phyloP scores from a whole-genome alignment of 2,888 invertebrate species.

The Hydriomena furcata region DNA sequence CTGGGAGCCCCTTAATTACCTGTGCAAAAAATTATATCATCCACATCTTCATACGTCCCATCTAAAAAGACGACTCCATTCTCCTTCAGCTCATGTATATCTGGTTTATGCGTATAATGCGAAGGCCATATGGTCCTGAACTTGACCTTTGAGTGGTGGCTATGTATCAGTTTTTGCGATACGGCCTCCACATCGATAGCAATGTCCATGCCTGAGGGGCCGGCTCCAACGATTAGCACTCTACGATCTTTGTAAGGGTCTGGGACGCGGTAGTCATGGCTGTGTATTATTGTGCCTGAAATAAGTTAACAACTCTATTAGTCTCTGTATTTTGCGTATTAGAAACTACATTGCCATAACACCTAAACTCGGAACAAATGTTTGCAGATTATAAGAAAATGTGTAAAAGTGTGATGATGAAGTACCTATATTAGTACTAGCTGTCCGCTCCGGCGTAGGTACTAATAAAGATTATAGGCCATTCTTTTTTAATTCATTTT shows the following conservation, averaged over 20 bases:
- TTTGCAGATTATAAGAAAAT: too few species aligned
- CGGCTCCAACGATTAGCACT: constrained; percentile 88
- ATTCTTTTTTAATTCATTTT: too few species aligned
- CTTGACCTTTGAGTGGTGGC: constrained; percentile 73
- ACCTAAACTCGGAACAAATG: too few species aligned
- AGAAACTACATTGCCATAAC: too few species aligned
- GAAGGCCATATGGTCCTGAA: constrained; percentile 69
- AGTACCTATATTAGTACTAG: too few species aligned
- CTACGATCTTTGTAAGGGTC: constrained; percentile 81
- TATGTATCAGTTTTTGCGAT: constrained; percentile 74
- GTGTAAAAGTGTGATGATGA: too few species aligned
- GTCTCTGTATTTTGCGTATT: too few species aligned
- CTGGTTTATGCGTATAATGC: constrained; percentile 78
- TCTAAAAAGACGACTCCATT: constrained; percentile 84
- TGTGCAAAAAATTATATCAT: constrained; percentile 89
- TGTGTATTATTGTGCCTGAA: constrained; percentile 86
- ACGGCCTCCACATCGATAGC: constrained; percentile 81
- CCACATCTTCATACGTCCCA: constrained; percentile 82
- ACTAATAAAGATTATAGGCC: too few species aligned
- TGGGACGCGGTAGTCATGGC: constrained; percentile 88
- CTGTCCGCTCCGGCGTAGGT: too few species aligned
- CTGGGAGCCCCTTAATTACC: too few species aligned
- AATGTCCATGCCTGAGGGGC: constrained; percentile 90
- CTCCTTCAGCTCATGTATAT: constrained; percentile 74
- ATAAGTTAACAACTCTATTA: constrained; percentile 40